Base-by-base conservation (phyloP, 2,888 invertebrate genomes). In the Hemicrepidius hirtus region DNA sequence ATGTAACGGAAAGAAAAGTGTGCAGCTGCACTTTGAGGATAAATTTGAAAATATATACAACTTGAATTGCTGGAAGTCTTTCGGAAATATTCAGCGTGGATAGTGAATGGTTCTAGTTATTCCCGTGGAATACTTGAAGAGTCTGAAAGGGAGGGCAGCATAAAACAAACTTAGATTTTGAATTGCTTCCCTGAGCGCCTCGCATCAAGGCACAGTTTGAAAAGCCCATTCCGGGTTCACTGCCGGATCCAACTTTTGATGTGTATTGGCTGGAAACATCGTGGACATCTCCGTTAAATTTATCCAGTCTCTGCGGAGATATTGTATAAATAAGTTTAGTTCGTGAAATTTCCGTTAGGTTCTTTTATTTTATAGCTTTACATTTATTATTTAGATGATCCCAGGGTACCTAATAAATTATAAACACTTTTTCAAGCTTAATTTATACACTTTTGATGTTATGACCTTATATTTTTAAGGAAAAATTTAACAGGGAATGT, bases 221-320 rank as follows among this genome's bases (percentile, higher is more conserved):
- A 81, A 81, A 78, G 82, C 75, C 80, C 77, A 79, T 81, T 81
- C 77, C 75, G 78, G 68, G 74, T 78, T 77, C 75, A 73, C 77
- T 71, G 75, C 62, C 75, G 78, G 76, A 77, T 76, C 77, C 69
- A 80, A 81, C 79, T 82, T 82, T 81, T 82, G 81, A 82, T 82
- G 81, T 81, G 80, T 80, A 81, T 81, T 80, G 82, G 79, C 80
- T 79, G 79, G 80, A 80, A 82, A 81, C 80, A 80, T 80, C 80
- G 75, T 74, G 79, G 80, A 78, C 80, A 79, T 80, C 76, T 71
- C 78, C 75, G 78, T 77, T 80, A 80, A 79, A 80, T 80, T 80
- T 79, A 81, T 79, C 76, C 75, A 76, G 78, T 79, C 79, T 78
- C 81, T 75, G 64, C 44, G 76, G 76, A 77, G 75, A 78, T 78